Base-by-base conservation (phyloP, 2,888 invertebrate species). In the Orthosia incerta region DNA sequence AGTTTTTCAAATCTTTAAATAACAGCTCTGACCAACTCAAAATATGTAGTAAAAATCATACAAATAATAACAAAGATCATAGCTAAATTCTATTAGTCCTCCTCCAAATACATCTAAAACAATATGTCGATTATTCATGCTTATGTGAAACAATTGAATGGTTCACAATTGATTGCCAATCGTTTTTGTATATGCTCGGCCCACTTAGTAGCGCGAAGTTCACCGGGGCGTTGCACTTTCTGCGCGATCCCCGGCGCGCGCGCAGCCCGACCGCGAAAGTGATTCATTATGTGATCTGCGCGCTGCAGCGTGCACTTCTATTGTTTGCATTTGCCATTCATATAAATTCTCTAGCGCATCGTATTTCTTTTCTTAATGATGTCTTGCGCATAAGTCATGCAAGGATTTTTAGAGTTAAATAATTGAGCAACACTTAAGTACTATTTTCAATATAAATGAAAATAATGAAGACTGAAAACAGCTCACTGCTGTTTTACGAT, bases 221-320 rank as follows among this genome's bases (percentile, higher is more conserved):
- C 95, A 95, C 83, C 92, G 87, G 95, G 95, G 91, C 95, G 90
- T 94, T 95, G 96, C 95, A 95, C 95, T 95, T 92, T 93, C 92
- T 89, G 92, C 91, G 91, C 89, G 90, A 91, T 90, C 89, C 90
- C 86, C 86, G 90, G 93, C 93, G 94, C 92, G 86, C 83, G 82
- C 88, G 87, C 83, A 83, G 71, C 62, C 55, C 74, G 72, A 71
- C 82, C 88, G 93, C 91, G 95, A 95, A 95, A 95, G 95, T 95
- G 95, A 95, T 94, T 94, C 92, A 91, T 91, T 89, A 87, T 88
- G 82, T 80, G 85, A 85, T 86, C 83, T 75, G 76, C 74, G 74
- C 85, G 79, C 62, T 74, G 86, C 88, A 78, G 73, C 77, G 75
- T 77, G 86, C 86, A 81, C 78, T 85, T 75, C 82, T 86, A 80